Evolutionary conservation across 1,140 invertebrate species (phyloP).

Genomic region (Cherax destructor): DNA sequence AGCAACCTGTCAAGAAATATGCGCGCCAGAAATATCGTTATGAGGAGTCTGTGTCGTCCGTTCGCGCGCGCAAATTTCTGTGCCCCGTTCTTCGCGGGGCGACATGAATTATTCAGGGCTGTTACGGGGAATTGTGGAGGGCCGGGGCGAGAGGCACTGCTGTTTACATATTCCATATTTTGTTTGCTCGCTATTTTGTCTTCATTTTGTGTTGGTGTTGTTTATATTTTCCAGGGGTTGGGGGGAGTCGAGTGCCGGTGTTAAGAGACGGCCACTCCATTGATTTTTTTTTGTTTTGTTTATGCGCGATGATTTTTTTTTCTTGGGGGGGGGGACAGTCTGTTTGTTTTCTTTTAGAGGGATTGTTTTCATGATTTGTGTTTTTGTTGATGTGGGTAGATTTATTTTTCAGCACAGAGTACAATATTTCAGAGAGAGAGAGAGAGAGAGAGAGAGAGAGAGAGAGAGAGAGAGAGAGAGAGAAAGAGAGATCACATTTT

Average conservation of each 20-base stretch:
- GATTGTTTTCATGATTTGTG: no score
- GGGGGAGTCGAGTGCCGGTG: no score
- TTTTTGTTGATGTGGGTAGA: not conserved
- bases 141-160: not conserved
- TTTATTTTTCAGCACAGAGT: not conserved
- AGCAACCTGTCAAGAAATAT: slow-evolving; percentile 69
- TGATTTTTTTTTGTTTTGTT: not conserved
- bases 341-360: no score
- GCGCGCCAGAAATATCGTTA: slow-evolving; percentile 63
- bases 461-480: no score
- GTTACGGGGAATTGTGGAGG: not conserved
- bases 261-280: no score
- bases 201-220: not conserved
- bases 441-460: no score
- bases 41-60: slow-evolving; percentile 59
- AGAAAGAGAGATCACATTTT: no score
- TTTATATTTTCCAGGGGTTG: no score
- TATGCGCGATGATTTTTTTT: not conserved
- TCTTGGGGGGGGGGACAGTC: not conserved
- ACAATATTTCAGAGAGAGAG: no score
- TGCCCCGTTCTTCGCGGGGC: slow-evolving; percentile 37
- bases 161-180: not conserved
- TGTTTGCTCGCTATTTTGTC: not conserved
- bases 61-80: slow-evolving; percentile 11
- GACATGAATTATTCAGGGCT: slow-evolving; percentile 58